A percentile compares a stretch with the other conserved stretches of the same genome.
phyloP scores from a whole-genome alignment of 2,888 invertebrate genomes.

The Chymomyza fuscimana region DNA sequence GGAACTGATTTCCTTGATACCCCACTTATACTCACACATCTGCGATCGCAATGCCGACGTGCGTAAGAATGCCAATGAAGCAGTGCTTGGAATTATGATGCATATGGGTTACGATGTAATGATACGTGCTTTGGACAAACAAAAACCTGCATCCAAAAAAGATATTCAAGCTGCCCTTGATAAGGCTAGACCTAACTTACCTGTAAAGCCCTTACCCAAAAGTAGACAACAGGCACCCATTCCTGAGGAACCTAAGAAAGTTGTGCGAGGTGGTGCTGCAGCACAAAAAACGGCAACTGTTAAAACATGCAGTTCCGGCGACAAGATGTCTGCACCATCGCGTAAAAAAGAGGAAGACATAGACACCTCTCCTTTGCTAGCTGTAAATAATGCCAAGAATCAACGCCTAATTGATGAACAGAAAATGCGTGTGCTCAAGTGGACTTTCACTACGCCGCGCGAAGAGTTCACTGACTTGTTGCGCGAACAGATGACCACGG shows the following conservation, averaged over 20 bases:
- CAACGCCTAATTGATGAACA: constrained; percentile 97
- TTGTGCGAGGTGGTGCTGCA: constrained; percentile 67
- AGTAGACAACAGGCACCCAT: constrained; percentile 82
- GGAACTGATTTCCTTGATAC: constrained; percentile 89
- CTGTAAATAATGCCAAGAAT: constrained; percentile 92
- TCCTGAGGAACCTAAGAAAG: constrained; percentile 80
- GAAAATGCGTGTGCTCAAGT: constrained; percentile 93
- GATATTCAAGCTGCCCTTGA: constrained; percentile 90
- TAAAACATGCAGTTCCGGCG: constrained; percentile 42
- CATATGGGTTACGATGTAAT: constrained; percentile 87
- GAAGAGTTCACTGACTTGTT: constrained; percentile 96
- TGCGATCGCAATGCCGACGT: constrained; percentile 96
- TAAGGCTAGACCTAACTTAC: constrained; percentile 91
- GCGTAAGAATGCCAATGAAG: constrained; percentile 93
- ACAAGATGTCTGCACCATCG: constrained; percentile 76
- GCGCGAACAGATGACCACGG: constrained; percentile 92
- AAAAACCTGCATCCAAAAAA: constrained; percentile 86
- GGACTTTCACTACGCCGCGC: constrained; percentile 96
- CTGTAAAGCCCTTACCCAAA: constrained; percentile 87
- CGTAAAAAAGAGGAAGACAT: constrained; percentile 92
- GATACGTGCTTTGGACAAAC: constrained; percentile 79
- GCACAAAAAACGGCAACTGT: constrained; percentile 51
- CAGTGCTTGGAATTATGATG: constrained; percentile 94
- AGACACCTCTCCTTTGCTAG: constrained; percentile 88
- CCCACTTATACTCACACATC: constrained; percentile 88